Evolutionary conservation across 2,888 invertebrate genomes (phyloP).

Genomic region (Andrena fulva): DNA sequence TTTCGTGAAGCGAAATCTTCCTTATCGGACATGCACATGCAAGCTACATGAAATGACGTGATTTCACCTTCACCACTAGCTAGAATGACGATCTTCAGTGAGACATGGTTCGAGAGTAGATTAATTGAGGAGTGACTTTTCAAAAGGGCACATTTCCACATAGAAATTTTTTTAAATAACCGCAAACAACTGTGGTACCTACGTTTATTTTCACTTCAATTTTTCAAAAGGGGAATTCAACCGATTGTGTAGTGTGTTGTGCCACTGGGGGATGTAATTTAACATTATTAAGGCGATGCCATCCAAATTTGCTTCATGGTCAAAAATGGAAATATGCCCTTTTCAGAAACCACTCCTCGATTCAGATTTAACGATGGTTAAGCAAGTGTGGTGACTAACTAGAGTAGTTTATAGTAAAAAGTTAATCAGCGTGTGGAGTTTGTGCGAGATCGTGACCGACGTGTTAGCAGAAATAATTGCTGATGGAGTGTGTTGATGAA

Average conservation of each 20-base stretch:
- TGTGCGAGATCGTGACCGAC: background rate
- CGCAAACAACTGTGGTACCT: too few species aligned
- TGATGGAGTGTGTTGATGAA: slow-evolving; percentile 3
- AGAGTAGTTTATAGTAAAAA: background rate
- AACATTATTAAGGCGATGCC: too few species aligned
- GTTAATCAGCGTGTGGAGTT: background rate
- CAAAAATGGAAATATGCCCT: too few species aligned
- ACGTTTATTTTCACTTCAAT: too few species aligned
- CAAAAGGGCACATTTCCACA: too few species aligned
- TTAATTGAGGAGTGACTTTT: background rate
- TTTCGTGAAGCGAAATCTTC: background rate
- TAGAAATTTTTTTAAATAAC: too few species aligned
- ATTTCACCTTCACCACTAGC: slow-evolving; percentile 69
- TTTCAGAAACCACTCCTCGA: background rate
- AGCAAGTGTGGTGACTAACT: background rate
- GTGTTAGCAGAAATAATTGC: background rate
- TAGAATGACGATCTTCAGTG: background rate
- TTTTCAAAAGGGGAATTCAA: too few species aligned
- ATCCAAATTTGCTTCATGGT: too few species aligned
- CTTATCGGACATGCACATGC: slow-evolving; percentile 46
- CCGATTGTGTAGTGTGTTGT: too few species aligned
- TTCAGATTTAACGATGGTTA: background rate
- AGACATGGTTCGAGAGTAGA: background rate
- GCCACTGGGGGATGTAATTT: too few species aligned
- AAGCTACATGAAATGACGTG: slow-evolving; percentile 26